These are phyloP conservation scores for Semnornis frantzii DNA, from an alignment of 2,113 vertebrate genomes.

Conservation along the genomic window DNA sequence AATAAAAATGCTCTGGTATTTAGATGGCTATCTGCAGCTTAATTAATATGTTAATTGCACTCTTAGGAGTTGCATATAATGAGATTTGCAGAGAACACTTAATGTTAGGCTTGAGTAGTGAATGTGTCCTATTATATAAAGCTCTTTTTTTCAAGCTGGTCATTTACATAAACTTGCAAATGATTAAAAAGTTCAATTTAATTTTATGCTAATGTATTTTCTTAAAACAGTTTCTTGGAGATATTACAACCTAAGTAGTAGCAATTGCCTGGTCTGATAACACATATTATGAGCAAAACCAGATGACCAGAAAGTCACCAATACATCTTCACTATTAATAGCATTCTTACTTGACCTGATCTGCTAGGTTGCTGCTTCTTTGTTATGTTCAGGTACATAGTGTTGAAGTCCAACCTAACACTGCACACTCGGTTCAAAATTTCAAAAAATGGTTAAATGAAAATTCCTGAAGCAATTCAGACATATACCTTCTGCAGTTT, in stretches of 20 bases:
- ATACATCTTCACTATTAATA: neutral
- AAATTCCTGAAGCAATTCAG: neutral
- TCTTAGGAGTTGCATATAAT: slow-evolving; percentile 18
- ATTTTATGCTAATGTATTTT: neutral
- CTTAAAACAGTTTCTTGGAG: neutral
- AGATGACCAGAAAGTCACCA: neutral
- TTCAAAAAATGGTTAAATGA: neutral
- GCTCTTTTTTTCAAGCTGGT: neutral
- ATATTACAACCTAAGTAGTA: neutral
- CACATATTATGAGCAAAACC: neutral
- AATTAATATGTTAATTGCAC: slow-evolving; percentile 62
- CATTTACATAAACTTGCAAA: neutral
- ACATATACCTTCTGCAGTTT: neutral
- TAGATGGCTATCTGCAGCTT: slow-evolving; percentile 42
- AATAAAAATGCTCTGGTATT: slow-evolving; percentile 62
- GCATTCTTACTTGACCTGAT: neutral
- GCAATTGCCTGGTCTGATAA: neutral
- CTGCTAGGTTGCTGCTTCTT: neutral
- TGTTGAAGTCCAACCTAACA: neutral
- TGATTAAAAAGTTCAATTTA: neutral
- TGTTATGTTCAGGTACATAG: neutral
- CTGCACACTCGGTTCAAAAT: neutral
- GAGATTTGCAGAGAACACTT: slow-evolving; percentile 4
- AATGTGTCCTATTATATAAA: neutral
- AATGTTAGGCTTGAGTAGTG: neutral